Evolutionary conservation across 2,888 invertebrate genomes (phyloP), one percentile per base, ranked within the genome.

Genomic region (Plusia festucae): DNA sequence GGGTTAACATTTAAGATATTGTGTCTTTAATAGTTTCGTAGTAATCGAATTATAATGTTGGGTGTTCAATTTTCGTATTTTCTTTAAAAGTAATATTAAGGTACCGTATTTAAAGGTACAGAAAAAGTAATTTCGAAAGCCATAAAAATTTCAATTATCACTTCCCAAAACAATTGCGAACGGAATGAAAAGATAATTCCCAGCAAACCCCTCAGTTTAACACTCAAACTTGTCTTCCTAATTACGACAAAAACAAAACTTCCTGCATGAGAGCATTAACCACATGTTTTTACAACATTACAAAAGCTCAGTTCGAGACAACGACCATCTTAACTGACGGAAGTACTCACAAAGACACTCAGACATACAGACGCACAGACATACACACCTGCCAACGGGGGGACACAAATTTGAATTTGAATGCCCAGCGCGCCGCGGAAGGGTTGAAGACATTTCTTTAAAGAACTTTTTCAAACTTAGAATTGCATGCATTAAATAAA

Each of bases 391-490:
- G 93, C 92, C 86, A 76, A 69, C 70, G 70, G 81, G 90, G 91
- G 90, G 92, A 91, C 91, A 90, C 58, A 70, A 78, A 81, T 94
- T 93, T 93, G 87, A 94, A 94, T 94, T 86, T 92, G 91, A 94
- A 91, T 91, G 78, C 83, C 75, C 73, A 65, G 82, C 68, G 72
- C 85, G 82, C 82, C 68, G 73, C 85, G 82, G 88, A 92, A 93
- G 93, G 93, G 91, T 90, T 89, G 73, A 88, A 90, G 88, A 88
- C 86, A 82, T 84, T 85, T 85, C 67, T 53, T 61, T 52, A 60
- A 56, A 46, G 78, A 77, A 81, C 78, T 83, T 84, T 85, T 78
- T 81, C 53, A 53, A 79, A 79, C 49, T 79, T 76, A 52, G 60
- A 64, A 70, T 75, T 67, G 54, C 61, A 66, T 61, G 65, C 72